phyloP scores from a whole-genome alignment of 2,888 invertebrate genomes.

The Yponomeuta cagnagella region DNA sequence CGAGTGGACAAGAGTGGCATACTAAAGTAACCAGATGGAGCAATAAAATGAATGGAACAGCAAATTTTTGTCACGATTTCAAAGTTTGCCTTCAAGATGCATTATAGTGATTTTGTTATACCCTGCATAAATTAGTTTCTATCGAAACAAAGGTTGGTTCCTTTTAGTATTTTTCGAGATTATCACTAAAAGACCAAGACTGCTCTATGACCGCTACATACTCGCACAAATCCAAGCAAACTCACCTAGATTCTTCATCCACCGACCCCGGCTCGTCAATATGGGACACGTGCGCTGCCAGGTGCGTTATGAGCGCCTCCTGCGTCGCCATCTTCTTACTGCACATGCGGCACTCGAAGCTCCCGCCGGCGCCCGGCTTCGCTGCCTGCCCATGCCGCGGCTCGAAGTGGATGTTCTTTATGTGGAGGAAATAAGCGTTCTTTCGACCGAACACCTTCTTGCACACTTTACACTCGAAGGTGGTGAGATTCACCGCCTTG shows the following conservation, averaged over 20 bases:
- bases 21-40: too few species aligned
- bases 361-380: conserved; percentile 11
- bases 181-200: too few species aligned
- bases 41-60: too few species aligned
- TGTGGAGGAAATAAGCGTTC: conserved; percentile 43
- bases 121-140: too few species aligned
- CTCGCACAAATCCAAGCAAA: neutral
- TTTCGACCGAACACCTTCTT: conserved; percentile 38
- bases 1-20: too few species aligned
- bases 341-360: conserved; percentile 58
- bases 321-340: conserved; percentile 48
- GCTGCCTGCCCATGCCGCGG: conserved; percentile 24
- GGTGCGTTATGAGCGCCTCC: conserved; percentile 52
- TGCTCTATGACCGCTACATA: too few species aligned
- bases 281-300: conserved; percentile 60
- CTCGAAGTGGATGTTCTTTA: conserved; percentile 50
- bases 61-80: too few species aligned
- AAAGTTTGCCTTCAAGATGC: too few species aligned
- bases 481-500: conserved; percentile 32
- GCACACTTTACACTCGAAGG: conserved; percentile 51
- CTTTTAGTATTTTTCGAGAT: too few species aligned
- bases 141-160: too few species aligned
- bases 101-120: too few species aligned
- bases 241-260: conserved; percentile 47
- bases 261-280: conserved; percentile 37